Evolutionary conservation across 2,113 vertebrate species (phyloP).

Genomic region (Toxostoma redivivum): DNA sequence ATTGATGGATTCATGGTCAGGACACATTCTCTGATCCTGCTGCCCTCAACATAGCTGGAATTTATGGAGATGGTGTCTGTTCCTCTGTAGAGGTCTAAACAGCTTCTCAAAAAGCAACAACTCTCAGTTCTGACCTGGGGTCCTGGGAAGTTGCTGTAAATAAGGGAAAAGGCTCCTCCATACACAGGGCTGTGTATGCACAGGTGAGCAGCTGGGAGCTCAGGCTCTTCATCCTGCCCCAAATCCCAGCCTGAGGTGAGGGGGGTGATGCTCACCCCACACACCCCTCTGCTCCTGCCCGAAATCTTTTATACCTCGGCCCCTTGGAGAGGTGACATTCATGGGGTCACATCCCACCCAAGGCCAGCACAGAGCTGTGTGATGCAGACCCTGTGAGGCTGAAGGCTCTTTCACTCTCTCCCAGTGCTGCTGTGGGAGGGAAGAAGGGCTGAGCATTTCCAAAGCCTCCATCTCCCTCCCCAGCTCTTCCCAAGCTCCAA

Average conservation of each 20-base stretch:
- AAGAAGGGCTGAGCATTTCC: not conserved
- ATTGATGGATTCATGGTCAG: conserved; percentile 12
- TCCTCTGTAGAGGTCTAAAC: not conserved
- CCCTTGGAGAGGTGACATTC: not conserved
- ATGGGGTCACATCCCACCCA: not conserved
- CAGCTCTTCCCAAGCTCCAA: not conserved
- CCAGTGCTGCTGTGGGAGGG: not conserved
- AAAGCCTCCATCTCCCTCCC: not conserved
- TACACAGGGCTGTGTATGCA: not conserved
- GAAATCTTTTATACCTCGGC: fast-evolving
- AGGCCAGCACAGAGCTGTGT: not conserved
- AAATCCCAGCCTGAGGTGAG: fast-evolving
- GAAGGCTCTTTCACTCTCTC: not conserved
- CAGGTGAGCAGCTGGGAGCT: not conserved
- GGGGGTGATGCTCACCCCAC: not conserved
- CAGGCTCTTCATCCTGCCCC: not conserved
- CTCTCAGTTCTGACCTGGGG: not conserved
- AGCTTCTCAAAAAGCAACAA: not conserved
- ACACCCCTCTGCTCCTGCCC: not conserved
- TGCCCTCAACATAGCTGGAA: not conserved
- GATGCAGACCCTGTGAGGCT: not conserved
- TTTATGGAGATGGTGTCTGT: not conserved
- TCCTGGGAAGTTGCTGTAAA: not conserved
- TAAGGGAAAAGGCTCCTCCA: not conserved
- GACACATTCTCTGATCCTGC: not conserved